Percentiles rank a stretch among this genome's conserved stretches.
phyloP scores from a whole-genome alignment of 2,797 vertebrate genomes.

The Nannoperca obscura region DNA sequence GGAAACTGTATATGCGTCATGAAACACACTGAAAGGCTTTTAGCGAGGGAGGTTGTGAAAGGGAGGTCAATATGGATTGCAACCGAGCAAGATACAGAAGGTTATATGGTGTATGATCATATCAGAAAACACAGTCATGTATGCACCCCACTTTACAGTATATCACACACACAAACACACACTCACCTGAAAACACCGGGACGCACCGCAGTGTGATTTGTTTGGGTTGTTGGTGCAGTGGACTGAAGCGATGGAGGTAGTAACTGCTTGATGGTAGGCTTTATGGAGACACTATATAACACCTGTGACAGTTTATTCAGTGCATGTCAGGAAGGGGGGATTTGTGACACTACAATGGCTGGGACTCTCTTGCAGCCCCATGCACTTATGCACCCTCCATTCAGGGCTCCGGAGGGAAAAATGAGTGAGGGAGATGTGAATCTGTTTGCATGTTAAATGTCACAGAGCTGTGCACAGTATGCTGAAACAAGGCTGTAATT shows the following conservation, averaged over 20 bases:
- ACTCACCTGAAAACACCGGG: slow-evolving; percentile 61
- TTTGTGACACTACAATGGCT: slow-evolving; percentile 78
- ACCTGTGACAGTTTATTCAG: slow-evolving; percentile 83
- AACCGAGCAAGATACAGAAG: slow-evolving; percentile 63
- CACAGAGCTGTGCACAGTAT: slow-evolving; percentile 5
- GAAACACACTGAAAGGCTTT: slow-evolving; percentile 60
- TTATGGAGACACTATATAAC: slow-evolving; percentile 84
- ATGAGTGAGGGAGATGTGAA: slow-evolving; percentile 47
- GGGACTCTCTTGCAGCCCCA: slow-evolving; percentile 65
- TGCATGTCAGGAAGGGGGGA: slow-evolving; percentile 77
- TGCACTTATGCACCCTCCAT: slow-evolving; percentile 60
- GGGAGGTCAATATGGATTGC: slow-evolving; percentile 70
- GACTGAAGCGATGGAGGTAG: slow-evolving; percentile 80
- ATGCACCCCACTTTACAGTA: slow-evolving; percentile 66
- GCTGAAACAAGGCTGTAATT: slow-evolving; percentile 43
- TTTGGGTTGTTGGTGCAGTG: slow-evolving; percentile 83
- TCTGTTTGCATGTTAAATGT: slow-evolving; percentile 71
- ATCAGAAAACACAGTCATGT: slow-evolving; percentile 77
- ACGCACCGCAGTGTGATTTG: slow-evolving; percentile 71
- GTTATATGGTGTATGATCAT: slow-evolving; percentile 74
- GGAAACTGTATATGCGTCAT: slow-evolving; percentile 37
- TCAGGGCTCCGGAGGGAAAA: slow-evolving; percentile 47
- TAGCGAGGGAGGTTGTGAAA: slow-evolving; percentile 47
- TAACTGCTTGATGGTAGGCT: slow-evolving; percentile 84
- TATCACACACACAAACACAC: slow-evolving; percentile 53